Percentiles rank a stretch among this genome's conserved stretches.
phyloP scores from a whole-genome alignment of 2,113 vertebrate species.

The Austrofundulus limnaeus region DNA sequence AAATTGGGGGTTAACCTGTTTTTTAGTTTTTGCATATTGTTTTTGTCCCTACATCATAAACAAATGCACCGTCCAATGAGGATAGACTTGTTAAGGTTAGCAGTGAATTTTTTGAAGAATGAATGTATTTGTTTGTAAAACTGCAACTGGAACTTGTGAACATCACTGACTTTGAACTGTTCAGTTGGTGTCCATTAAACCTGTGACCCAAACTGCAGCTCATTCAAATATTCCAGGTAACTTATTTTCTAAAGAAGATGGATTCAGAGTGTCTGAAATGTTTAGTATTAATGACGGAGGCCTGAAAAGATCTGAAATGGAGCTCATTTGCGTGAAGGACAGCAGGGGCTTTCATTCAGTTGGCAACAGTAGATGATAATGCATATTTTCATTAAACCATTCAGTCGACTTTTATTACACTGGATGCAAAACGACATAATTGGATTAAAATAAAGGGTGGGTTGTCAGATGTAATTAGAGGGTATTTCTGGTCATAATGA shows the following conservation, averaged over 20 bases:
- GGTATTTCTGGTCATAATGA: conserved; percentile 43
- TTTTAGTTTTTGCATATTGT: too few species aligned
- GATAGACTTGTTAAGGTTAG: not conserved
- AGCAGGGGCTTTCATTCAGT: conserved; percentile 24
- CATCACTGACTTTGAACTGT: not conserved
- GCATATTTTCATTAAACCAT: conserved; percentile 47
- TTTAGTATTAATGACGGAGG: conserved; percentile 1
- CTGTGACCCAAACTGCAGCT: not conserved
- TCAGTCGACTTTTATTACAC: conserved; percentile 41
- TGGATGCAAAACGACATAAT: conserved; percentile 62
- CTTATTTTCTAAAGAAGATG: not conserved
- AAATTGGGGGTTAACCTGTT: too few species aligned
- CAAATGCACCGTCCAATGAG: too few species aligned
- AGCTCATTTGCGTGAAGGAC: conserved; percentile 27
- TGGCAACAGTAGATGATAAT: conserved; percentile 23
- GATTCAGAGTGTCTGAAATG: not conserved
- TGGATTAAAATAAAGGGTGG: conserved; percentile 63
- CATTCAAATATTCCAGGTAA: not conserved
- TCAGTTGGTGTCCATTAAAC: not conserved
- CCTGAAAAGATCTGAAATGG: conserved; percentile 23
- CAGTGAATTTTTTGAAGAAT: not conserved
- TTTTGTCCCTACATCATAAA: too few species aligned
- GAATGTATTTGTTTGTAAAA: not conserved
- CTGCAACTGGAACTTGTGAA: not conserved
- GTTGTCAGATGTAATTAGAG: conserved; percentile 62